Evolutionary conservation across 2,113 vertebrate genomes (phyloP), one percentile per base, ranked within the genome.

Genomic region (Mirza zaza): DNA sequence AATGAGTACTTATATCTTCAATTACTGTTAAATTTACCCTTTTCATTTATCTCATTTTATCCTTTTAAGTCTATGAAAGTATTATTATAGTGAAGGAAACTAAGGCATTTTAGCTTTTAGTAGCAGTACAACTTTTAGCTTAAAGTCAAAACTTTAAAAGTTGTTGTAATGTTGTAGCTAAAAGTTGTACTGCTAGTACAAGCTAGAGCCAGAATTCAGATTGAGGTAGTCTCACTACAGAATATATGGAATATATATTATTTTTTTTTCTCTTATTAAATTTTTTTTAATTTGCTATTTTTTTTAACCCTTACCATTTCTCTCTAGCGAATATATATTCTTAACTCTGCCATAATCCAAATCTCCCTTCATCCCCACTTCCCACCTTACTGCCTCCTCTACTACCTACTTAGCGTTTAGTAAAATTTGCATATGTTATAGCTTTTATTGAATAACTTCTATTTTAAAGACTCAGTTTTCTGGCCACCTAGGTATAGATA

Each of bases 401-500:
- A 20, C 6, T 45, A 3, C 59, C 73, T 55, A 17, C 48, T 12
- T 67, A 52, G 13, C 23, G 20, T 65, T 52, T 75, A 63, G 27
- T 84, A 75, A 90, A 55, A 87, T 92, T 63, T 90, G 25, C 36
- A 11, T 75, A 32, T 81, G 5, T 6, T 55, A 3, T 68, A 29
- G 45, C 87, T 95, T 88, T 87, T 77, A 82, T 63, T 84, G 7
- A 96, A 77, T 67, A 91, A 68, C 34, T 84, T 92, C 23, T 67
- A 21, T 93, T 82, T 63, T 52, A 96, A 97, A 39, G 71, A 76
- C 76, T 90, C 34, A 75, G 45, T 91, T 91, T 97, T 94, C 67
- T 84, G 79, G 36, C 50, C 75, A 39, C 39, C n/a, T 59, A 84
- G 32, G 13, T n/a, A 81, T 42, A 88, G 34, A 42, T 71, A 55